Evolutionary conservation across 2,797 vertebrate species (phyloP).

Genomic region (Hafferia zeledoni): DNA sequence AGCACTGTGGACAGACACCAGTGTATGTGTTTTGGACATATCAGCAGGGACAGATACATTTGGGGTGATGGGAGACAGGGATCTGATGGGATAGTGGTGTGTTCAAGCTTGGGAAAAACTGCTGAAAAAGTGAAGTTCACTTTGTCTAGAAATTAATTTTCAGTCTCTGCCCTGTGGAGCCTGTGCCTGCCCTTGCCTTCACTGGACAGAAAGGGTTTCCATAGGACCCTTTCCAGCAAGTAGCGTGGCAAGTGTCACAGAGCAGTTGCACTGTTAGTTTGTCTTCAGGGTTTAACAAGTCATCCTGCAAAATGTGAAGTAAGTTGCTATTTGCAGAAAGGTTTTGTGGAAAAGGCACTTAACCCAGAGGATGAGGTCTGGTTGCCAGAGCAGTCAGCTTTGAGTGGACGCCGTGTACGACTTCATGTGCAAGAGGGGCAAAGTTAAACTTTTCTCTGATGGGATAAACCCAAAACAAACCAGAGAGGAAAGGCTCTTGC

Average conservation of each 20-base stretch:
- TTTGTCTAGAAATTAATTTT: background rate
- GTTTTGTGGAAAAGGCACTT: background rate
- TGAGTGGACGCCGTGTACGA: background rate
- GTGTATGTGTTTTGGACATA: background rate
- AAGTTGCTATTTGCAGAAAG: background rate
- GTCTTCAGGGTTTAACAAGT: background rate
- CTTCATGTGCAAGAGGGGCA: background rate
- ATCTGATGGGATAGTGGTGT: fast-evolving
- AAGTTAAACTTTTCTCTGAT: background rate
- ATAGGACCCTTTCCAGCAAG: background rate
- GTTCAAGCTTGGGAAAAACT: background rate
- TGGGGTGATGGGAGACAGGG: background rate
- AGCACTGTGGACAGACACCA: background rate
- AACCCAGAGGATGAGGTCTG: background rate
- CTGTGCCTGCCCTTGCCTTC: background rate
- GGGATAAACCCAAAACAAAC: background rate
- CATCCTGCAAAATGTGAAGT: background rate
- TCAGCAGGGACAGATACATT: background rate
- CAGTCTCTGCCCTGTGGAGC: fast-evolving
- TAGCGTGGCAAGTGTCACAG: fast-evolving
- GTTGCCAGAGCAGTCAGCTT: background rate
- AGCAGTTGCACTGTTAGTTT: fast-evolving
- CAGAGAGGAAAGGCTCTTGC: background rate
- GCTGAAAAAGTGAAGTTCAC: background rate
- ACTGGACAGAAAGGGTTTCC: background rate